Evolutionary conservation across 2,113 vertebrate species (phyloP).

Genomic region (Orthonyx spaldingii): DNA sequence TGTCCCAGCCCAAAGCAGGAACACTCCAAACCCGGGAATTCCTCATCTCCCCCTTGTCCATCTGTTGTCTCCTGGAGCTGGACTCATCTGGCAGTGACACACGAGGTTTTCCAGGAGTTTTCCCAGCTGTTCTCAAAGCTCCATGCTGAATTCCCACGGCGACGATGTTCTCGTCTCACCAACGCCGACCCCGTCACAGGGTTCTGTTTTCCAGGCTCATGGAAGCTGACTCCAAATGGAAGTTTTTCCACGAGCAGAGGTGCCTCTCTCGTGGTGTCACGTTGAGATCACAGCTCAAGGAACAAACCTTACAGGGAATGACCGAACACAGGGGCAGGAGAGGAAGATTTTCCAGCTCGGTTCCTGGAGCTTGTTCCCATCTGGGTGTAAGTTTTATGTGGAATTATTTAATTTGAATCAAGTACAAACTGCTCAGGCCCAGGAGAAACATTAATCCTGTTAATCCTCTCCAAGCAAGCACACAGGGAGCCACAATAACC

Average conservation of each 20-base stretch:
- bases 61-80: accelerated
- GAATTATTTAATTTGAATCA: not conserved
- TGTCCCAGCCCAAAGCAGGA: accelerated
- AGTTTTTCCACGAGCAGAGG: accelerated
- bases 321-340: not conserved
- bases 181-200: accelerated
- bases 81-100: not conserved
- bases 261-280: not conserved
- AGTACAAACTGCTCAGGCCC: not conserved
- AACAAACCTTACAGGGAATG: not conserved
- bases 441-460: accelerated
- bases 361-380: not conserved
- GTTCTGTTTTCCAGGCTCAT: not conserved
- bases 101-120: no score
- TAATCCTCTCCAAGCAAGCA: not conserved
- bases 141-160: accelerated
- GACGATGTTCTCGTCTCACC: not conserved
- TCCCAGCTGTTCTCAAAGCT: not conserved
- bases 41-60: not conserved
- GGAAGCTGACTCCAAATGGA: not conserved
- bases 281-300: not conserved
- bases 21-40: not conserved
- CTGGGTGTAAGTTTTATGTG: accelerated
- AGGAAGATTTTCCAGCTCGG: not conserved
- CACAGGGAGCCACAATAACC: not conserved